These are phyloP conservation scores for Melanotaenia pygmaea DNA, from an alignment of 2,797 vertebrate genomes.

Conservation along the genomic window DNA sequence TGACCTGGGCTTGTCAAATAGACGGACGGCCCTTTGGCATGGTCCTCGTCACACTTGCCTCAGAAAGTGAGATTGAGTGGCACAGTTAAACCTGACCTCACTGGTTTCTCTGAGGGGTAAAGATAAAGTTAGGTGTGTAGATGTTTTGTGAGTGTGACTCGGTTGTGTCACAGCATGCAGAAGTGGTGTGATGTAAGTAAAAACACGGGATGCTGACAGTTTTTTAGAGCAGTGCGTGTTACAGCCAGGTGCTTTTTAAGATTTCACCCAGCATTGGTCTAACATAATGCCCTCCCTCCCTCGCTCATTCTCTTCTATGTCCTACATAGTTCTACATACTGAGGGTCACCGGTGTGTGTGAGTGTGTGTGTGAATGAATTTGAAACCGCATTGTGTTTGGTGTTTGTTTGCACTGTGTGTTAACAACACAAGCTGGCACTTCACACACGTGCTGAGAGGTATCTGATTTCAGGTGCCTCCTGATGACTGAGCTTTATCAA, in stretches of 20 bases:
- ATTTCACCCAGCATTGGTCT: constrained; percentile 10
- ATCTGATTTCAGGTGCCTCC: constrained; percentile 49
- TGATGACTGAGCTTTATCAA: constrained; percentile 23
- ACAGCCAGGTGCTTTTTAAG: constrained; percentile 19
- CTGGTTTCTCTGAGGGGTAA: constrained; percentile 33
- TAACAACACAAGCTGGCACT: constrained; percentile 14
- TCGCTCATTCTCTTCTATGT: constrained; percentile 8
- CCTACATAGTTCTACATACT: constrained; percentile 4
- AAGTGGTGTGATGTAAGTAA: background rate
- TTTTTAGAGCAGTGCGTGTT: constrained; percentile 7
- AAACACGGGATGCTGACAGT: constrained; percentile 1
- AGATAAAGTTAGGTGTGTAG: constrained; percentile 26
- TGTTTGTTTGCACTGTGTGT: constrained; percentile 23
- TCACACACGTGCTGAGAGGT: constrained; percentile 29
- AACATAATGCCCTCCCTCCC: constrained; percentile 24
- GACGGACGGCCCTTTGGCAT: constrained; percentile 59
- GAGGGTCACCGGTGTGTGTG: constrained; percentile 19
- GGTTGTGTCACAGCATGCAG: constrained; percentile 13
- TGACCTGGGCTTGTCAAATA: constrained; percentile 66
- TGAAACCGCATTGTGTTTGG: background rate
- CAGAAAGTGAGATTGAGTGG: constrained; percentile 62
- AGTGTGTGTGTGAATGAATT: constrained; percentile 26
- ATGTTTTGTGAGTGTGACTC: constrained; percentile 28
- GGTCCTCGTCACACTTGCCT: constrained; percentile 22
- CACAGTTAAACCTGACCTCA: constrained; percentile 62